These are phyloP conservation scores for Scartelaos histophorus DNA, from an alignment of 2,113 vertebrate genomes.

Conservation along the genomic window DNA sequence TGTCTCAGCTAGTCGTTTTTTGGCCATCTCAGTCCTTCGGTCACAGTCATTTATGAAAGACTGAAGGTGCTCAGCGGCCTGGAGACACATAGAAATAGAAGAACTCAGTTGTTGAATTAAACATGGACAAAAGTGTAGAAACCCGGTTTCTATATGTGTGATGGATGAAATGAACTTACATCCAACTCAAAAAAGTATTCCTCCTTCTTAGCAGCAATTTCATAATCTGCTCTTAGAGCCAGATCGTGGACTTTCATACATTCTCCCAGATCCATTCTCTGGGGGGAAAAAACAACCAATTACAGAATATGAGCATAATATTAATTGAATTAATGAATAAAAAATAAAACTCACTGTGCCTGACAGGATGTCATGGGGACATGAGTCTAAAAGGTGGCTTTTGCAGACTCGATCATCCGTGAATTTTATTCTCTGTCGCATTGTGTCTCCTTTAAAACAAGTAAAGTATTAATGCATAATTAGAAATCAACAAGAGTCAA, in stretches of 20 bases:
- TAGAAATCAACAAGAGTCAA: slow-evolving; percentile 26
- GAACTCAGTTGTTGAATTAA: neutral
- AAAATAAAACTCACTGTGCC: slow-evolving; percentile 87
- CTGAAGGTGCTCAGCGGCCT: slow-evolving; percentile 98
- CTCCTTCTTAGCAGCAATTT: slow-evolving; percentile 97
- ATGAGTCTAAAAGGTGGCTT: slow-evolving; percentile 98
- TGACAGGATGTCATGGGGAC: slow-evolving; percentile 96
- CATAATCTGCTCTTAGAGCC: slow-evolving; percentile 95
- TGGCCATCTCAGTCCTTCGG: slow-evolving; percentile 94
- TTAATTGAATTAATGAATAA: neutral
- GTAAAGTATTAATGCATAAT: neutral
- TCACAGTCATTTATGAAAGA: slow-evolving; percentile 98
- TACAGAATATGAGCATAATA: neutral
- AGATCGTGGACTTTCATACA: slow-evolving; percentile 97
- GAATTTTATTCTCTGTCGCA: slow-evolving; percentile 97
- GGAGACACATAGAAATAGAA: neutral
- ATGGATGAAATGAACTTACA: slow-evolving; percentile 78
- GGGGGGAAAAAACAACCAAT: slow-evolving; percentile 17
- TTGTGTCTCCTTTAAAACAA: slow-evolving; percentile 86
- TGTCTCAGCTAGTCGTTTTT: slow-evolving; percentile 96
- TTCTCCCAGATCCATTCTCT: slow-evolving; percentile 99
- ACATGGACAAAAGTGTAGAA: neutral
- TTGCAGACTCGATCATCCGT: slow-evolving; percentile 97
- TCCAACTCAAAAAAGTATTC: slow-evolving; percentile 99
- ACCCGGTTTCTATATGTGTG: neutral